Evolutionary conservation across 2,888 invertebrate species (phyloP).

Genomic region (Diaprepes abbreviatus): DNA sequence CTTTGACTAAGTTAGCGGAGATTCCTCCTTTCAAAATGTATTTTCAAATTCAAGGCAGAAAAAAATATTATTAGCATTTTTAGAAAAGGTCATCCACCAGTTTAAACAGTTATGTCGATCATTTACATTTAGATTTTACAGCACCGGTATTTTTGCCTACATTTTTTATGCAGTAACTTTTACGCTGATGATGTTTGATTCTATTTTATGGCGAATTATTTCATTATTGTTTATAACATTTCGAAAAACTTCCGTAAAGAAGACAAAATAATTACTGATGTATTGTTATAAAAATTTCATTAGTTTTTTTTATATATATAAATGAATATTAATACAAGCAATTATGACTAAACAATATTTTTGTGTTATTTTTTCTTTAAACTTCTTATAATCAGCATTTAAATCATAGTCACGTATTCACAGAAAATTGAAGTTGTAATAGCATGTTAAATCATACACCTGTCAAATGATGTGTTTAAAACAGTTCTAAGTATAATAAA

Average conservation of each 20-base stretch:
- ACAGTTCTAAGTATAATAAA: too few species aligned
- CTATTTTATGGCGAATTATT: slow-evolving; percentile 13
- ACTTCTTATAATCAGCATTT: neutral
- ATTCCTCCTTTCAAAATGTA: too few species aligned
- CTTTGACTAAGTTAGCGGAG: too few species aligned
- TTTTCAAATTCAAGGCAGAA: too few species aligned
- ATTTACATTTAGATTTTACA: too few species aligned
- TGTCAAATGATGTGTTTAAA: neutral
- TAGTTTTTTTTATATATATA: neutral
- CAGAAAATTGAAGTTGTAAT: neutral
- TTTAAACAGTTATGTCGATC: too few species aligned
- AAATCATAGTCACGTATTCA: slow-evolving; percentile 5
- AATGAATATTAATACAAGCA: slow-evolving; percentile 23
- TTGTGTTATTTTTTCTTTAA: neutral
- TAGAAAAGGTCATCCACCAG: too few species aligned
- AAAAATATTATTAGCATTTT: neutral
- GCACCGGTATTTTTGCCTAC: neutral
- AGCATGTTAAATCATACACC: neutral
- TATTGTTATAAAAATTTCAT: slow-evolving; percentile 8
- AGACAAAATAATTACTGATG: slow-evolving; percentile 11
- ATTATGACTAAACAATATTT: slow-evolving; percentile 24
- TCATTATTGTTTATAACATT: slow-evolving; percentile 1
- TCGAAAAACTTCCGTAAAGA: slow-evolving; percentile 7
- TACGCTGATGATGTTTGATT: neutral
- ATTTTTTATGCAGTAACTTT: neutral